These are phyloP conservation scores for Leucophenga maculata DNA, from an alignment of 2,888 invertebrate genomes.

Conservation along the genomic window DNA sequence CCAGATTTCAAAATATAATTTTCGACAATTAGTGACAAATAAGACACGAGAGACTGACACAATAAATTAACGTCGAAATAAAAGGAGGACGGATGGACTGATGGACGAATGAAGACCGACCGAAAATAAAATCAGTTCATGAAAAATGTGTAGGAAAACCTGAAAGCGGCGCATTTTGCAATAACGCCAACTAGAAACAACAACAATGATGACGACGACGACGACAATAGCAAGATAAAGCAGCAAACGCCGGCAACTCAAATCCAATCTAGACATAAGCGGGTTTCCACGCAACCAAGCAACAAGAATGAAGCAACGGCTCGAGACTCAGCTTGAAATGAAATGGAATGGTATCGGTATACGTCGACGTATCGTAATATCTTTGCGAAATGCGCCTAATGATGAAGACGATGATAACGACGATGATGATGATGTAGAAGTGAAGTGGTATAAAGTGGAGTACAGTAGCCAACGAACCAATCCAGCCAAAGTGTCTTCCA, in stretches of 20 bases:
- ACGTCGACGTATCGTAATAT: constrained; percentile 14
- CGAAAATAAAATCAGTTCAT: constrained; percentile 30
- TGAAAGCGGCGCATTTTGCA: constrained; percentile 32
- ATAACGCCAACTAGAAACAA: constrained; percentile 53
- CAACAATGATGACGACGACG: constrained; percentile 42
- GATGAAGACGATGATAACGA: not conserved
- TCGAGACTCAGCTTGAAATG: not conserved
- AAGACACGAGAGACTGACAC: constrained; percentile 11
- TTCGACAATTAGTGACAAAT: constrained; percentile 25
- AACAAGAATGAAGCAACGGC: constrained; percentile 4
- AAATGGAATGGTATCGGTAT: not conserved
- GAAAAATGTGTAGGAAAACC: constrained; percentile 16
- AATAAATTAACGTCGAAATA: constrained; percentile 13
- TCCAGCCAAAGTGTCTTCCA: constrained; percentile 22
- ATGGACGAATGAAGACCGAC: not conserved
- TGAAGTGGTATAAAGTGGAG: constrained; percentile 1
- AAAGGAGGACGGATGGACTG: not conserved
- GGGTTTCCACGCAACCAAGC: constrained; percentile 32
- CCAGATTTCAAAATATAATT: constrained; percentile 17
- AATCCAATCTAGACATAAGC: constrained; percentile 37
- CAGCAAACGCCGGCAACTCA: constrained; percentile 9
- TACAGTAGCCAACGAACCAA: not conserved
- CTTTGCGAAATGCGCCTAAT: constrained; percentile 20
- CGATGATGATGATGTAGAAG: constrained; percentile 3
- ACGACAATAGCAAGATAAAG: constrained; percentile 30